Percentiles rank a stretch among this genome's conserved stretches.
These are phyloP conservation scores for Cecropterus lyciades DNA, from an alignment of 1,140 invertebrate genomes.

Conservation along the genomic window DNA sequence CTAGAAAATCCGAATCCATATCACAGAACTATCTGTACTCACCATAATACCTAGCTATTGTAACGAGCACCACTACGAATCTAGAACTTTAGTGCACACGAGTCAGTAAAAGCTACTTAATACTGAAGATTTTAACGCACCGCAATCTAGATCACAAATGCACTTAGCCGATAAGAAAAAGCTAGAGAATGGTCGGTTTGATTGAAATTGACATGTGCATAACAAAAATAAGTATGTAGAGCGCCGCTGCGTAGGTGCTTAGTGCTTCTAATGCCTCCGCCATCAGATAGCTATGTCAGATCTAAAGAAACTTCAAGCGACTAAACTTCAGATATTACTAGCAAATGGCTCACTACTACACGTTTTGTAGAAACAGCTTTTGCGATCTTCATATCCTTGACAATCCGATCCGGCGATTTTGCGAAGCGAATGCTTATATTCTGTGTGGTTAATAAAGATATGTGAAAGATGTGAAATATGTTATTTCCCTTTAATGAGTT, in stretches of 20 bases:
- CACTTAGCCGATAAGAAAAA: constrained; percentile 49
- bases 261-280: neutral
- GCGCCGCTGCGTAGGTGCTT: neutral
- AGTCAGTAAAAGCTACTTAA: constrained; percentile 13
- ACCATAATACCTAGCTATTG: neutral
- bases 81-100: neutral
- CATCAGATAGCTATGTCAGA: neutral
- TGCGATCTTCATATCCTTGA: too few species aligned
- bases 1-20: too few species aligned
- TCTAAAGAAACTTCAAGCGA: too few species aligned
- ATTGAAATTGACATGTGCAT: constrained; percentile 26
- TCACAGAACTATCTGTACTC: too few species aligned
- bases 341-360: too few species aligned
- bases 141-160: constrained; percentile 52
- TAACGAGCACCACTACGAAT: neutral
- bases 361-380: too few species aligned
- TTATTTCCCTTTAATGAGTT: too few species aligned
- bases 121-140: constrained; percentile 38
- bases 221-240: constrained; percentile 10
- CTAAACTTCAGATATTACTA: too few species aligned
- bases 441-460: too few species aligned
- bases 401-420: too few species aligned
- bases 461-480: too few species aligned
- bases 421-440: too few species aligned
- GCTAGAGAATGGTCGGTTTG: constrained; percentile 4